Evolutionary conservation across 2,888 invertebrate species (phyloP), one percentile per base, ranked within the genome.

Genomic region (Philhelius pedissequus): DNA sequence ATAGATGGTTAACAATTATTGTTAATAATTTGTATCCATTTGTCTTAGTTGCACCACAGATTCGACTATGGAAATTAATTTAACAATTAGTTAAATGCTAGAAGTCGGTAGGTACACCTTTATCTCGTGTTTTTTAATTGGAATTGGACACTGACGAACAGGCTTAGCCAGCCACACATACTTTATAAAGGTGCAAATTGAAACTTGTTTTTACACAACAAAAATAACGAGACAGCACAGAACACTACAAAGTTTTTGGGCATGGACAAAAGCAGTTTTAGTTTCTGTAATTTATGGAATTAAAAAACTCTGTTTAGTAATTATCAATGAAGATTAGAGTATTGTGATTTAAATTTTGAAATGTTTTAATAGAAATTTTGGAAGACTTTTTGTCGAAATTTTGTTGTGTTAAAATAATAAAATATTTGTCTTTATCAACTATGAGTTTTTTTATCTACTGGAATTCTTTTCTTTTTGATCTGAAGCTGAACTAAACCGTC

Each of bases 141-240:
- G 56, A 32, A 48, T 84, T 68, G 84, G 54, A n/a, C 70, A 76
- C 71, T 69, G 78, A 56, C 76, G 48, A 84, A 84, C 84, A 76
- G 80, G 84, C 84, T 84, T 76, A 75, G 74, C 84, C 80, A 84
- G 80, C 80, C 71, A 56, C 84, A 84, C 80, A 84, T 80, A 79
- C 84, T 73, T 68, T 38, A 56, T 56, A 71, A 64, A 84, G 84
- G 75, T 80, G 79, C 75, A 84, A 84, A 76, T 84, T 80, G 68
- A 84, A 84, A 84, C 80, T 76, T 84, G 80, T 80, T 84, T 83
- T 84, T 75, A 80, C 84, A 80, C 84, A 74, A 80, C 66, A 54
- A 84, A 80, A 80, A 75, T 80, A 76, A 79, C 43, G 32, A 64
- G 64, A 64, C 64, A 64, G 32, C 64, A 84, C 75, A 70, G 84